phyloP scores from a whole-genome alignment of 2,888 invertebrate genomes.

The Caenorhabditis sp. region DNA sequence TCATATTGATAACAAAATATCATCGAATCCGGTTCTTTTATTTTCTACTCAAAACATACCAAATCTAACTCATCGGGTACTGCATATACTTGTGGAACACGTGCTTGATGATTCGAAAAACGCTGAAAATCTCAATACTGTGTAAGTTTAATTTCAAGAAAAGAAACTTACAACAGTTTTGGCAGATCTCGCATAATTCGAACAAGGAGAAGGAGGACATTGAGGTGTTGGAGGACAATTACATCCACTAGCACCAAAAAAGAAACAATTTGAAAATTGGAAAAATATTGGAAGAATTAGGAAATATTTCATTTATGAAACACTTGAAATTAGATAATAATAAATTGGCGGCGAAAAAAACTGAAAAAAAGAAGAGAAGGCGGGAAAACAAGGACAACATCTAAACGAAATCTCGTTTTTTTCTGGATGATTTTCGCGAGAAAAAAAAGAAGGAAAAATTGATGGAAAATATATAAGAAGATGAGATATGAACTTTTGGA shows the following conservation, averaged over 20 bases:
- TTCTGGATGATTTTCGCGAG: background rate
- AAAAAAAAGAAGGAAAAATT: too few relatives aligned
- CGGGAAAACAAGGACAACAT: background rate
- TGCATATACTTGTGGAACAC: slow-evolving; percentile 15
- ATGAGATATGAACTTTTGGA: too few relatives aligned
- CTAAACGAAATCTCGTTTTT: background rate
- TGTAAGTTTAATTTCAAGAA: too few relatives aligned
- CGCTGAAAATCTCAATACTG: too few relatives aligned
- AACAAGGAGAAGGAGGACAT: background rate
- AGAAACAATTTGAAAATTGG: slow-evolving; percentile 6
- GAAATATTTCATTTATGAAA: background rate
- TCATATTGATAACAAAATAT: background rate
- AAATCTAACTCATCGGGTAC: slow-evolving; percentile 46
- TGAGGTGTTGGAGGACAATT: background rate
- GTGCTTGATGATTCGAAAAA: background rate
- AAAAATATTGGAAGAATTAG: slow-evolving; percentile 2
- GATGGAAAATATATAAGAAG: too few relatives aligned
- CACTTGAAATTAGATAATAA: background rate
- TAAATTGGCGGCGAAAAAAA: background rate
- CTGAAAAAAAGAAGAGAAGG: background rate
- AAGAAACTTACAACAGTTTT: background rate
- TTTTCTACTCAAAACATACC: slow-evolving; percentile 26
- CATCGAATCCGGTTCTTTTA: background rate
- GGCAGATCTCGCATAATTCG: background rate
- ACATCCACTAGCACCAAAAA: background rate